Percentiles rank a stretch among this genome's conserved stretches.
Conservation (phyloP, 1,140 invertebrate genomes). For the Maconellicoccus hirsutus region DNA sequence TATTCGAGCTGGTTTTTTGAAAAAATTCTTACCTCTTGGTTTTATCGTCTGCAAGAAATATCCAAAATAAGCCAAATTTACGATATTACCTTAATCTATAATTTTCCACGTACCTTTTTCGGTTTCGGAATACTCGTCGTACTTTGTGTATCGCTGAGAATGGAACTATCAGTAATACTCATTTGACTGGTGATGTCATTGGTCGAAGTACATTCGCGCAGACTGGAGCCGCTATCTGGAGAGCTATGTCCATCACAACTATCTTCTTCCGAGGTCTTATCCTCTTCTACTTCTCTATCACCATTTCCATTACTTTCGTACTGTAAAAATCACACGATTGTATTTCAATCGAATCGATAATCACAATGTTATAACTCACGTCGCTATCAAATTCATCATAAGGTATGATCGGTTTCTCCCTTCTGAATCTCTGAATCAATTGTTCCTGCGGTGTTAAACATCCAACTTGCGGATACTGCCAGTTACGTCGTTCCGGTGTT, state of each 20-base stretch:
- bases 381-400: background rate
- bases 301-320: background rate
- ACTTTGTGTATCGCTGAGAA: background rate
- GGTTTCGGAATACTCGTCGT: too few species aligned
- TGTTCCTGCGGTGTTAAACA: background rate
- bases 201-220: background rate
- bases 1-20: too few species aligned
- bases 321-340: background rate
- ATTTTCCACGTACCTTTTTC: too few species aligned
- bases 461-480: background rate
- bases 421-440: background rate
- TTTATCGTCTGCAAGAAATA: too few species aligned
- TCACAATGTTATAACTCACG: background rate
- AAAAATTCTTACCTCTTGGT: too few species aligned
- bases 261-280: slow-evolving; percentile 4
- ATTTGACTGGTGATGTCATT: background rate
- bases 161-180: background rate
- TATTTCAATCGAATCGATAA: background rate
- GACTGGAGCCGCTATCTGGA: background rate
- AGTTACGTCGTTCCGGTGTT: background rate
- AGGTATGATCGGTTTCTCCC: background rate
- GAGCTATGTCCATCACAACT: background rate
- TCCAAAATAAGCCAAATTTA: too few species aligned
- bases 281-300: background rate
- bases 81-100: too few species aligned